Evolutionary conservation across 2,888 invertebrate genomes (phyloP).

Genomic region (Polymixis lichenea): DNA sequence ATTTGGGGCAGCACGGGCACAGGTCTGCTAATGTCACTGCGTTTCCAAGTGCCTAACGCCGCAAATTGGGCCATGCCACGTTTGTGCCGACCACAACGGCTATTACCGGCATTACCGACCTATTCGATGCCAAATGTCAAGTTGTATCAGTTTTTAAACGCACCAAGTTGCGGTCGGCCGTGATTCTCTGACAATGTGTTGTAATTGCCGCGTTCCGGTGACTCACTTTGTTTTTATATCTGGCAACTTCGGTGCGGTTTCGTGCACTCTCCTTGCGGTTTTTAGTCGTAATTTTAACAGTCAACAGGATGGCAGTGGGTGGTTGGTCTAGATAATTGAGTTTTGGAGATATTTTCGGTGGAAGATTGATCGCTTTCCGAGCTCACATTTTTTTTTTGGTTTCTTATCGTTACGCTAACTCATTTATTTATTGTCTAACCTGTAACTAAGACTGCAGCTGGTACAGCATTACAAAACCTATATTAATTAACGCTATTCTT

Average conservation of each 20-base stretch:
- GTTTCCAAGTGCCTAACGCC: conserved; percentile 58
- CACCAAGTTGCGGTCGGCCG: conserved; percentile 61
- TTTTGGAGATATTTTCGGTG: conserved; percentile 21
- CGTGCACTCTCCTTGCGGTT: conserved; percentile 65
- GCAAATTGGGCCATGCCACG: conserved; percentile 63
- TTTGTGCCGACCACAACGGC: conserved; percentile 59
- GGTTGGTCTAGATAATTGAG: conserved; percentile 43
- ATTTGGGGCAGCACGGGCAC: conserved; percentile 34
- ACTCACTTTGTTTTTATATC: conserved; percentile 53
- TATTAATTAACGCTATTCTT: conserved; percentile 24
- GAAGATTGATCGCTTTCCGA: conserved; percentile 2
- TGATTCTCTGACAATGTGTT: conserved; percentile 82
- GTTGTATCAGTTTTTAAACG: conserved; percentile 65
- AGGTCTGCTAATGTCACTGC: conserved; percentile 57
- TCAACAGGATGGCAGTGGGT: conserved; percentile 61
- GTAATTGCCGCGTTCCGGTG: conserved; percentile 72
- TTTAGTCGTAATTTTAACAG: conserved; percentile 62
- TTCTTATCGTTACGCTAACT: not conserved
- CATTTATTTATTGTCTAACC: conserved; percentile 5
- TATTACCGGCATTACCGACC: conserved; percentile 62
- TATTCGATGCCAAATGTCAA: conserved; percentile 69
- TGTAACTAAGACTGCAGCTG: conserved; percentile 49
- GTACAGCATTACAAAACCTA: conserved; percentile 17
- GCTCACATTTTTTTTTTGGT: not conserved
- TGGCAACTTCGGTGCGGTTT: conserved; percentile 56